These are phyloP conservation scores for Plusia festucae DNA, from an alignment of 2,888 invertebrate genomes.

Conservation along the genomic window DNA sequence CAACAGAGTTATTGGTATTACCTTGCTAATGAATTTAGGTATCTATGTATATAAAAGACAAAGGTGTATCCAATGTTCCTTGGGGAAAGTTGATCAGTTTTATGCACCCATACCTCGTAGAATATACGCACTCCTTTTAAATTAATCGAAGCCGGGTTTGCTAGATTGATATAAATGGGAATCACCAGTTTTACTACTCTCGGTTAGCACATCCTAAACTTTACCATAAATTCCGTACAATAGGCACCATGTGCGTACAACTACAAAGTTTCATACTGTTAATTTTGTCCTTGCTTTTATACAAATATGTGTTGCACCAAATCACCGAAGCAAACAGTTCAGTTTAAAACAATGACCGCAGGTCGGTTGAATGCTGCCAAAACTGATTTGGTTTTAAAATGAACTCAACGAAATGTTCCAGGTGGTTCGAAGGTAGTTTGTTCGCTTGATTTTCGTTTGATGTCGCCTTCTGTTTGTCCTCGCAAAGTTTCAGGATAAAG, in stretches of 20 bases:
- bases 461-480: constrained; percentile 7
- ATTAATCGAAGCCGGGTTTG: too few species aligned
- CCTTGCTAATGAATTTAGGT: too few species aligned
- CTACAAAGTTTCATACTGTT: background rate
- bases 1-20: too few species aligned
- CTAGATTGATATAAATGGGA: too few species aligned
- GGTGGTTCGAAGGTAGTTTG: constrained; percentile 28
- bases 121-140: too few species aligned
- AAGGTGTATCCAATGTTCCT: too few species aligned
- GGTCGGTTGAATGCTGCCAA: constrained; percentile 54
- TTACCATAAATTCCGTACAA: background rate
- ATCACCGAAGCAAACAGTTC: background rate
- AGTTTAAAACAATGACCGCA: constrained; percentile 37
- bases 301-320: background rate
- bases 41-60: too few species aligned
- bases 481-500: constrained; percentile 8
- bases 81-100: too few species aligned
- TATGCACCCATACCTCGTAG: too few species aligned
- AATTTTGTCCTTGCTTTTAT: background rate
- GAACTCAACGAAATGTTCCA: constrained; percentile 27
- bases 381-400: constrained; percentile 65
- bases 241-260: background rate
- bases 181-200: background rate
- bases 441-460: constrained; percentile 24
- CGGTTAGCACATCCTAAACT: background rate